Evolutionary conservation across 1,140 invertebrate genomes (phyloP).

Genomic region (Drosophila triauraria): DNA sequence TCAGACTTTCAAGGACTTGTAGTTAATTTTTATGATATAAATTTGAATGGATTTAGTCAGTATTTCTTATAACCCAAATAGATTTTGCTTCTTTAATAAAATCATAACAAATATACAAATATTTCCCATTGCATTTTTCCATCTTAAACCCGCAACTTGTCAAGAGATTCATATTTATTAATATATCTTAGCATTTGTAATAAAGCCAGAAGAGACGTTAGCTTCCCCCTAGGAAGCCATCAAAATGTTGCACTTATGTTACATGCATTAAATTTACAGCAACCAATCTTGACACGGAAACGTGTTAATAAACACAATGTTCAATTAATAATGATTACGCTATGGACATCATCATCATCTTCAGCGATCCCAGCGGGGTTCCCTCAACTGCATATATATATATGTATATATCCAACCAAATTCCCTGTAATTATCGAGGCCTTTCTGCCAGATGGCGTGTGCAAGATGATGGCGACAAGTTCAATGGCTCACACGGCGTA

Average conservation of each 20-base stretch:
- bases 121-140: neutral
- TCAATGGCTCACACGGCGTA: constrained; percentile 67
- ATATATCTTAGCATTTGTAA: neutral
- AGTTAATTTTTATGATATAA: too few species aligned
- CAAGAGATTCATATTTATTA: neutral
- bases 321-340: constrained; percentile 47
- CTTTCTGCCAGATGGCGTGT: constrained; percentile 35
- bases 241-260: constrained; percentile 18
- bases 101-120: too few species aligned
- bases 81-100: too few species aligned
- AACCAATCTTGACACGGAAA: constrained; percentile 53
- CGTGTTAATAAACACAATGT: constrained; percentile 31
- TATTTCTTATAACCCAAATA: too few species aligned
- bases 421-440: constrained; percentile 47
- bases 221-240: constrained; percentile 24
- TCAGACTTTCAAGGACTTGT: too few species aligned
- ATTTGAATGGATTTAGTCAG: too few species aligned
- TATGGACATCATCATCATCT: constrained; percentile 22
- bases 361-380: constrained; percentile 11
- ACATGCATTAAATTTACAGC: constrained; percentile 25
- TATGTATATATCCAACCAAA: constrained; percentile 2
- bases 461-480: constrained; percentile 62
- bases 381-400: constrained; percentile 11
- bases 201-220: neutral
- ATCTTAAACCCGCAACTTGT: neutral